A percentile compares a stretch with the other conserved stretches of the same genome.
Conservation (phyloP, 2,113 vertebrate genomes). For the Delphinapterus leucas region DNA sequence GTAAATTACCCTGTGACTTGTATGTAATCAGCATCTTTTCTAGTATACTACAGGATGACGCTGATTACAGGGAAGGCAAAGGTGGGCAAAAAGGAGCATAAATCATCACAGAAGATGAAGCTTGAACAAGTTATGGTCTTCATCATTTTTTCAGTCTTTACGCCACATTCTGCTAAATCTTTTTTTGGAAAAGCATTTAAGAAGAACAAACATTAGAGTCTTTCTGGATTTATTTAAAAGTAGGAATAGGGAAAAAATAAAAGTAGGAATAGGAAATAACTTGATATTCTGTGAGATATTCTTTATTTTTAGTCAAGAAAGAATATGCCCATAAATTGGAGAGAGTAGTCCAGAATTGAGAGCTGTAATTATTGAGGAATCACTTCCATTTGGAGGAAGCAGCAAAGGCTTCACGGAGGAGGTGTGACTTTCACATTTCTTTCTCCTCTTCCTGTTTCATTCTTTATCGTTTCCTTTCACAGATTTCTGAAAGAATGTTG, state of each 20-base stretch:
- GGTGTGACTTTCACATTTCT: neutral
- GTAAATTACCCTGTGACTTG: slow-evolving; percentile 56
- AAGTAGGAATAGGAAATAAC: neutral
- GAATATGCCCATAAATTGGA: neutral
- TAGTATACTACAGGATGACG: neutral
- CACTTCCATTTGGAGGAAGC: neutral
- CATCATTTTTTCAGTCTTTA: neutral
- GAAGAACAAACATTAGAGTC: neutral
- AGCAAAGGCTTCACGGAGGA: neutral
- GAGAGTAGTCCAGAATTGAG: neutral
- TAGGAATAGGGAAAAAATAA: neutral
- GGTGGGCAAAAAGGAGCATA: slow-evolving; percentile 36
- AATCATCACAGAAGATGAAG: slow-evolving; percentile 44
- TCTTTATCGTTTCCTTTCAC: neutral
- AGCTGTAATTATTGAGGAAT: neutral
- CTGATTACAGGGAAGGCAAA: slow-evolving; percentile 51
- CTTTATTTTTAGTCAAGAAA: slow-evolving; percentile 31
- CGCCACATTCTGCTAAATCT: neutral
- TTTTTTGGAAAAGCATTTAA: neutral
- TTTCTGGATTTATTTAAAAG: neutral
- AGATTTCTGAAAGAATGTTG: neutral
- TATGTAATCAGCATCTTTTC: slow-evolving; percentile 60
- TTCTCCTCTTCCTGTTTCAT: neutral
- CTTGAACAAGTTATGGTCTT: neutral
- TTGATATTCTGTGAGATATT: neutral